These are phyloP conservation scores for Erpornis zantholeuca DNA, from an alignment of 2,113 vertebrate species.

Conservation along the genomic window DNA sequence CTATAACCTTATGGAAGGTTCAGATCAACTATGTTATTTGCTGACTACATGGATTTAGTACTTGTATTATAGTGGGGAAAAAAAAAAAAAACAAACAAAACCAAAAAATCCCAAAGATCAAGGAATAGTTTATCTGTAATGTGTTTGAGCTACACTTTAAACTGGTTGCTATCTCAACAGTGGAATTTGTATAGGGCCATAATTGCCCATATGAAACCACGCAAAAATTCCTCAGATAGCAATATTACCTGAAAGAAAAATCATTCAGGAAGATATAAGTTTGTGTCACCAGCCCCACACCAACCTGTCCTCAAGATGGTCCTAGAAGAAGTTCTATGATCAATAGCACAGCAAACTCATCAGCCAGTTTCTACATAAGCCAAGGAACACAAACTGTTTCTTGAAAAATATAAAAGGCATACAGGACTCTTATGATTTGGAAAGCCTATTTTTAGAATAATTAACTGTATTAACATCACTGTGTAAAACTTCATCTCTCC, in stretches of 20 bases:
- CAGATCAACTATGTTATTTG: not conserved
- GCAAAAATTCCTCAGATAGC: not conserved
- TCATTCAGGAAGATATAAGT: not conserved
- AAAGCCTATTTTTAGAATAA: not conserved
- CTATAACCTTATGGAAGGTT: not conserved
- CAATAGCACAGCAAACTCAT: not conserved
- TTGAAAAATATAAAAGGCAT: not conserved
- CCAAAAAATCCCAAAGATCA: not conserved
- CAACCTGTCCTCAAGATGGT: not conserved
- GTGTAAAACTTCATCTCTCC: not conserved
- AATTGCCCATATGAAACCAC: not conserved
- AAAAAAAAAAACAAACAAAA: fast-evolving
- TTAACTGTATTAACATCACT: not conserved
- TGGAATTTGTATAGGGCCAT: not conserved
- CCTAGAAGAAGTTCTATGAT: not conserved
- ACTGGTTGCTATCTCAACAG: not conserved
- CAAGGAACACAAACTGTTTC: not conserved
- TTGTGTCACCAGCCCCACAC: not conserved
- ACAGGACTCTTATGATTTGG: not conserved
- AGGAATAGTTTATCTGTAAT: not conserved
- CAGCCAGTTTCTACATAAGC: not conserved
- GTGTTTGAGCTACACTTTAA: not conserved
- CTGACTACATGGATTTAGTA: not conserved
- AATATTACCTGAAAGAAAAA: not conserved
- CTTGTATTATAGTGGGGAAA: not conserved